Evolutionary conservation across 2,797 vertebrate genomes (phyloP), one percentile per base, ranked within the genome.

Genomic region (Sciurus vulgaris): DNA sequence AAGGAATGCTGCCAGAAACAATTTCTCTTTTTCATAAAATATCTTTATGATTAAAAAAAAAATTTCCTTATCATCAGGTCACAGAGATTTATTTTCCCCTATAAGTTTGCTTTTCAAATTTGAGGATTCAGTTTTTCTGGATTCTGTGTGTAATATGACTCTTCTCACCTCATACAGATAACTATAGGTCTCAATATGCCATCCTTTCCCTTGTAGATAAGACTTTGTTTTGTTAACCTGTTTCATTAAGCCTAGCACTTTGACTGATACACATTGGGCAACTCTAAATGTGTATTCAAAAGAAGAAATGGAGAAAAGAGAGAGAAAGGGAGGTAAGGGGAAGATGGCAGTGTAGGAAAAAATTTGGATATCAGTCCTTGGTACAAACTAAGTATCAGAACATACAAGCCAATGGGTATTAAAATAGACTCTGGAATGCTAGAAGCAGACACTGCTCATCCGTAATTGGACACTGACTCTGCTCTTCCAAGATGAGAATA

Each of bases 91-190:
- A 28, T 67, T 74, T 67, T 41, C 30, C 89, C 86, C 49, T 89
- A 51, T 93, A 87, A 51, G 41, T 84, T 79, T 67, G 63, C 47
- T 86, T 95, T 72, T 67, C 54, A 88, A 4, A 91, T 78, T 47
- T 83, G 28, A 22, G 26, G 41, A 1, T 30, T 84, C 41, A 86
- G 33, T 83, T 73, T 83, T 67, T 54, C 72, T 56, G 17, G 38
- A 96, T 93, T 90, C 61, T 83, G 20, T 59, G 69, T 63, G 33
- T 63, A 54, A 83, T 8, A 7, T 18, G 30, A 35, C 18, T 59
- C 22, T 26, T 14, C 41, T 44, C 2, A 44, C 12, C 4, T 9
- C 7, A 61, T 20, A 79, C 7, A 83, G 41, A 67, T 54, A 79
- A 89, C 76, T 63, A 44, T 38, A 93, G 59, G 65, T 73, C 49